Evolutionary conservation across 2,113 vertebrate genomes (phyloP).

Genomic region (Gambusia holbrooki): DNA sequence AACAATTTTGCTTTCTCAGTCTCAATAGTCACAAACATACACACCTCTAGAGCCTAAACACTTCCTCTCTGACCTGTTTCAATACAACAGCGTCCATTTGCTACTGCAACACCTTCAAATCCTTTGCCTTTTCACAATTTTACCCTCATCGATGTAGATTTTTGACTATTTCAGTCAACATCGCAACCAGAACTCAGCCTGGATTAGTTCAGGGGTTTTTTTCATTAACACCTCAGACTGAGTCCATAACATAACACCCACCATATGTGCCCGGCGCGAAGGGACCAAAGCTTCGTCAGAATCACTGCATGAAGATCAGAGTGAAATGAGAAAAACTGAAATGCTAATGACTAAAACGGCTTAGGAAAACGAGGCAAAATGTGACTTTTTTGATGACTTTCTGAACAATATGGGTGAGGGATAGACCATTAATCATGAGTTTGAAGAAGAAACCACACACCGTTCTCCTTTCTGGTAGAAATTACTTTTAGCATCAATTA

Average conservation of each 20-base stretch:
- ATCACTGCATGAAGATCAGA: not conserved
- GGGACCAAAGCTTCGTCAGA: not conserved
- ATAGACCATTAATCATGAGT: conserved; percentile 17
- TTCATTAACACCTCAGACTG: not conserved
- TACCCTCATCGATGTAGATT: conserved; percentile 21
- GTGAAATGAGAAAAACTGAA: not conserved
- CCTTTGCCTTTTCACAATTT: conserved; percentile 31
- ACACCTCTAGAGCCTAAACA: conserved; percentile 25
- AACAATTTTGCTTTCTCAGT: not conserved
- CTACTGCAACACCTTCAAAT: conserved; percentile 20
- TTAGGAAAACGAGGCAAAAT: not conserved
- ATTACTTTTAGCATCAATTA: not conserved
- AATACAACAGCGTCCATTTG: conserved; percentile 40
- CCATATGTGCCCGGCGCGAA: conserved; percentile 5
- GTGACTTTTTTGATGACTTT: not conserved
- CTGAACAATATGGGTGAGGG: not conserved
- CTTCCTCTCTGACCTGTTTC: conserved; percentile 35
- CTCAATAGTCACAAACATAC: not conserved
- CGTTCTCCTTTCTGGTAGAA: not conserved
- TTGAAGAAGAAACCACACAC: conserved; percentile 8
- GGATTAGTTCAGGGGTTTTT: conserved; percentile 17
- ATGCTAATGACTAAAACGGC: not conserved
- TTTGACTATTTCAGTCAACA: conserved; percentile 18
- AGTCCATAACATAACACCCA: not conserved
- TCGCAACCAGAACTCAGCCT: conserved; percentile 27